Conservation (phyloP, 2,113 vertebrate species). For the Manacus vitellinus region DNA sequence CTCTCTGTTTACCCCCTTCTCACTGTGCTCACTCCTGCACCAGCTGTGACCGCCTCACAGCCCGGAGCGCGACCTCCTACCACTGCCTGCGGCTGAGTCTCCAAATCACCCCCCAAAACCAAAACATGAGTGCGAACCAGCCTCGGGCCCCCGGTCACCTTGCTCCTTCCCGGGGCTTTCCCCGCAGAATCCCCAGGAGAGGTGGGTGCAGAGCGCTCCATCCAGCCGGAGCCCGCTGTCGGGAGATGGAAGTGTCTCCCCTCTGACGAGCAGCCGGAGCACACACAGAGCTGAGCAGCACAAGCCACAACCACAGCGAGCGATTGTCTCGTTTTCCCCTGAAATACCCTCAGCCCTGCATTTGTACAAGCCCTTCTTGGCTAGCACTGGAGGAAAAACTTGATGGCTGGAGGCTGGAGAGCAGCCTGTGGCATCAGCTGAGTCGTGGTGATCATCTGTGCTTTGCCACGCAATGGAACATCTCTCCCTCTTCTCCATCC, state of each 20-base stretch:
- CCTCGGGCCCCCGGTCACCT: accelerated
- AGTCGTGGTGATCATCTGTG: accelerated
- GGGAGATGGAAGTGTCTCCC: conserved; percentile 66
- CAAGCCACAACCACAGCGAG: accelerated
- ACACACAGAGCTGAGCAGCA: not conserved
- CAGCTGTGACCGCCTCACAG: accelerated
- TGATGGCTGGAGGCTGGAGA: not conserved
- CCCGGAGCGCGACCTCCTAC: accelerated
- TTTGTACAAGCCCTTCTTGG: not conserved
- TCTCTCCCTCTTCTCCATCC: not conserved
- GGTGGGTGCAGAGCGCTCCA: accelerated
- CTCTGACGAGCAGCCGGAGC: not conserved
- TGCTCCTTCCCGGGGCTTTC: not conserved
- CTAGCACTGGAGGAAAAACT: not conserved
- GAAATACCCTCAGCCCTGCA: accelerated
- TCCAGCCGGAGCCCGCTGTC: not conserved
- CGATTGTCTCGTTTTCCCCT: accelerated
- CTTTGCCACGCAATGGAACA: accelerated
- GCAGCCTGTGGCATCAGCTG: not conserved
- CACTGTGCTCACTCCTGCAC: not conserved
- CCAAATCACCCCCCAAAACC: not conserved
- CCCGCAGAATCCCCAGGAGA: not conserved
- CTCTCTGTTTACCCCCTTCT: not conserved
- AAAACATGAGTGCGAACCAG: accelerated
- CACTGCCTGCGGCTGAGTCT: accelerated